Evolutionary conservation across 2,113 vertebrate species (phyloP).

Genomic region (Coracopsis vasa): DNA sequence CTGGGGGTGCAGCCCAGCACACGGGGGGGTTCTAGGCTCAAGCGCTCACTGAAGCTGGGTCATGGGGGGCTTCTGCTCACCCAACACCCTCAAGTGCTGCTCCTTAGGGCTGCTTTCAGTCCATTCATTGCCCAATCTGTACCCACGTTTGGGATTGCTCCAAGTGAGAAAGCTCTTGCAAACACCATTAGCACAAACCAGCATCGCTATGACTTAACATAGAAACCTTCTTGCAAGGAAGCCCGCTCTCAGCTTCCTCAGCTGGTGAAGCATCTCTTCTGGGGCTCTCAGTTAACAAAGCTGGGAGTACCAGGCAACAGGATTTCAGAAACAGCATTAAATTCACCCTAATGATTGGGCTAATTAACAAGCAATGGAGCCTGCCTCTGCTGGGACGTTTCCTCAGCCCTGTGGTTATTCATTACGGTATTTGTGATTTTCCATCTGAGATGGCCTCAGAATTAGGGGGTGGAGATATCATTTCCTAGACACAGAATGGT

Average conservation of each 20-base stretch:
- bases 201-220: fast-evolving
- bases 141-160: background rate
- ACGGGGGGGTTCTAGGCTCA: background rate
- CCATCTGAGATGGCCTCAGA: background rate
- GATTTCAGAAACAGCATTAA: background rate
- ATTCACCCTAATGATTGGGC: background rate
- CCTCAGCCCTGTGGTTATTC: background rate
- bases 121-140: background rate
- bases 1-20: background rate
- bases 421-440: constrained; percentile 2
- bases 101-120: background rate
- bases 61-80: background rate
- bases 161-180: background rate
- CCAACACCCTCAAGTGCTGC: background rate
- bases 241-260: background rate
- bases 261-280: background rate
- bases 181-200: background rate
- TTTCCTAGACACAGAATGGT: background rate
- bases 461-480: background rate
- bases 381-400: background rate
- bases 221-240: background rate
- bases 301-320: background rate
- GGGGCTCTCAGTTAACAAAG: background rate
- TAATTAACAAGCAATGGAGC: background rate
- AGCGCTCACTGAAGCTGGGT: background rate